Base-by-base conservation (phyloP, 2,797 vertebrate genomes). In the Lophotriccus pileatus region DNA sequence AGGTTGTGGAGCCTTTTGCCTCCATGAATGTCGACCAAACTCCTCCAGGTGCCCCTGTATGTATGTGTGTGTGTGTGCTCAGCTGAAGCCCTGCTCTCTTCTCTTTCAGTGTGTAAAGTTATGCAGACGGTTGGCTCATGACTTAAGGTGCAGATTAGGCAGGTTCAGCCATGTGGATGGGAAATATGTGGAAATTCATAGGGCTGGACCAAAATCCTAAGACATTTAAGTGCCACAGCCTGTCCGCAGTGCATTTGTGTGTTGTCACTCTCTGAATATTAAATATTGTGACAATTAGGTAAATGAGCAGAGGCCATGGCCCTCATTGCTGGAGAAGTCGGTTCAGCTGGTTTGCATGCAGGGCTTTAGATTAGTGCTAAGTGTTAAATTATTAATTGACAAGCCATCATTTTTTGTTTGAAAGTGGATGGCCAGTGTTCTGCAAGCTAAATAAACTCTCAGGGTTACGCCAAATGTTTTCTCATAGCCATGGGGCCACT, bases 361-460 rank as follows among this genome's bases (percentile, higher is more conserved):
- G n/a, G 66, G 67, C 50, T 37, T 78, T 55, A 89, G 53, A 47
- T 85, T 47, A 80, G 55, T 47, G 46, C 8, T 0, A 7, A 81
- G 63, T 78, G 43, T 37, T 92, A 82, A 91, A 94, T 89, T 95
- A 93, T 93, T 91, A 95, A 93, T 93, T 84, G 84, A 64, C 47
- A 93, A 58, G 69, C 53, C 13, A 30, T 89, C 7, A 14, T 80
- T 94, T 94, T 95, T 75, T 76, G 43, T 73, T 93, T 64, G 69
- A 59, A 90, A 95, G 86, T 79, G 23, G 44, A 52, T 84, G 69
- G 41, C 72, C 46, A 36, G 49, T 69, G 59, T 86, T 84, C 44
- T 60, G 64, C 36, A 74, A 89, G 68, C 81, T 55, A 47, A 91
- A 56, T 87, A 80, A 86, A 89, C 69, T 86, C 64, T 43, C 37